phyloP scores from a whole-genome alignment of 2,113 vertebrate genomes.

The Sphaerodactylus townsendi region DNA sequence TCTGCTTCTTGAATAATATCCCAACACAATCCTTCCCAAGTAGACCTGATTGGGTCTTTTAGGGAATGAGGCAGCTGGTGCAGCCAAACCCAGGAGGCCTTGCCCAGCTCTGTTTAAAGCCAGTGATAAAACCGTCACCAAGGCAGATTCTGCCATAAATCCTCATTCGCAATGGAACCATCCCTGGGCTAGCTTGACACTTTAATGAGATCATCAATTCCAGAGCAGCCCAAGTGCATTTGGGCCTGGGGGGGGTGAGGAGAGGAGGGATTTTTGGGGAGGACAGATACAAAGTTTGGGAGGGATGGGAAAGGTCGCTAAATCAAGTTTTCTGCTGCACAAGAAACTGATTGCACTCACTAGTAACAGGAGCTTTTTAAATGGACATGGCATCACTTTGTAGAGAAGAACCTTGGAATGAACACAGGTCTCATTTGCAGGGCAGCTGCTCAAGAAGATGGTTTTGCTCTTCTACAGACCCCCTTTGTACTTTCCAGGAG shows the following conservation, averaged over 20 bases:
- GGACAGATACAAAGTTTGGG: neutral
- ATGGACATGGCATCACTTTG: neutral
- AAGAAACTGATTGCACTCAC: conserved; percentile 12
- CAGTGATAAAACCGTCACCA: conserved; percentile 50
- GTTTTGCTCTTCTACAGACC: neutral
- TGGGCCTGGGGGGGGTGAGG: neutral
- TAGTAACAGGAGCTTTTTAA: neutral
- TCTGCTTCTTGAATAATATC: conserved; percentile 3
- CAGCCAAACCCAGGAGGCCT: conserved; percentile 20
- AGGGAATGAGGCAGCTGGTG: conserved; percentile 27
- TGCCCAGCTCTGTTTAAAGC: conserved; percentile 11
- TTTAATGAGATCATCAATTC: conserved; percentile 62
- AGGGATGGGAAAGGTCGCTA: conserved; percentile 4
- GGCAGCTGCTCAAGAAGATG: neutral
- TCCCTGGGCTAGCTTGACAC: conserved; percentile 40
- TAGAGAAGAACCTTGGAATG: neutral
- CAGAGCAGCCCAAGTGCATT: neutral
- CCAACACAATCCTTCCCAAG: conserved; percentile 1
- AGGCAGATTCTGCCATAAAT: conserved; percentile 55
- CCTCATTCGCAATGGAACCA: neutral
- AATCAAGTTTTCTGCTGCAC: neutral
- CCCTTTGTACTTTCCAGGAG: neutral
- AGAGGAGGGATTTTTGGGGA: conserved; percentile 3
- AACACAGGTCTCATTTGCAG: neutral
- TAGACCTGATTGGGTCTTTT: conserved; percentile 17